These are phyloP conservation scores for Acrobeloides nanus DNA, from an alignment of 2,888 invertebrate genomes.

Conservation along the genomic window DNA sequence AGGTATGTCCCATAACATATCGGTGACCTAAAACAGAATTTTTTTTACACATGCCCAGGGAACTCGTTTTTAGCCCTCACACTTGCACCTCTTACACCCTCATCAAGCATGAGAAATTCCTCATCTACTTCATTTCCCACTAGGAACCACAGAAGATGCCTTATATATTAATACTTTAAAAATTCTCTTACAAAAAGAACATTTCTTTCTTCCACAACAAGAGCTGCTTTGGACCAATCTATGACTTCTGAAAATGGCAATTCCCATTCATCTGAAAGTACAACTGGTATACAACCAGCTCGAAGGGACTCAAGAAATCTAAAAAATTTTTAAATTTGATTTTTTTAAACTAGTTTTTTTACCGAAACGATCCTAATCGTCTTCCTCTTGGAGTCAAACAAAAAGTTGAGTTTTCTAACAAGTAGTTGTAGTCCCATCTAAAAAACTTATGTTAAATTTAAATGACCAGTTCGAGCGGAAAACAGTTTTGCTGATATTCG, in stretches of 20 bases:
- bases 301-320: constrained; percentile 91
- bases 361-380: constrained; percentile 69
- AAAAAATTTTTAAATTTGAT: no score
- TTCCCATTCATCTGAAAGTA: constrained; percentile 92
- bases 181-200: constrained; percentile 72
- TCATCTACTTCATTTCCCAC: no score
- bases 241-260: constrained; percentile 71
- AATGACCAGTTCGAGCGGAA: no score
- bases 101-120: no score
- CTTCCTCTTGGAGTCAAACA: constrained; percentile 94
- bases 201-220: constrained; percentile 81
- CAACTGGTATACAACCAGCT: constrained; percentile 91
- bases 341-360: no score
- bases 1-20: constrained; percentile 18
- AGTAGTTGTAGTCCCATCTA: constrained; percentile 82
- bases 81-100: no score
- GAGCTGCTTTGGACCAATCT: constrained; percentile 88
- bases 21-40: constrained; percentile 25
- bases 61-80: no score
- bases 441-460: no score
- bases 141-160: no score
- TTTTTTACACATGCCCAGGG: no score
- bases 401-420: constrained; percentile 90
- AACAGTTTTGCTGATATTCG: no score
- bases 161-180: constrained; percentile 5